Conservation (phyloP, 2,888 invertebrate species). For the Ophioninae sp. region DNA sequence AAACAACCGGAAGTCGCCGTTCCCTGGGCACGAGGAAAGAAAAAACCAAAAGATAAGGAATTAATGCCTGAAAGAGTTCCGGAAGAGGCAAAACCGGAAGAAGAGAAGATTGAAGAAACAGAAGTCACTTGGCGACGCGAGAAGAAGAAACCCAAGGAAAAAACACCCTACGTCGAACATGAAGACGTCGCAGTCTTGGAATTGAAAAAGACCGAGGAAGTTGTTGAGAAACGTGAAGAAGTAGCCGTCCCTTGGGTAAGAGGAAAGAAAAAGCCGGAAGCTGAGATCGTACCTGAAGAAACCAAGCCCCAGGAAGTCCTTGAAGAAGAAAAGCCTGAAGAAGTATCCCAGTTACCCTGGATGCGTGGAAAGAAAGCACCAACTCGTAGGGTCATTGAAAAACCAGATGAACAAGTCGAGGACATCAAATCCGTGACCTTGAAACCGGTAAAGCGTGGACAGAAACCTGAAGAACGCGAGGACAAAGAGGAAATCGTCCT, state of each 20-base stretch:
- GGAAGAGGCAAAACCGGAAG: slow-evolving; percentile 48
- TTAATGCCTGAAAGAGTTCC: slow-evolving; percentile 57
- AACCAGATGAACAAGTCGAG: slow-evolving; percentile 67
- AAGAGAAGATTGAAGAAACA: slow-evolving; percentile 64
- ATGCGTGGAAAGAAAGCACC: slow-evolving; percentile 63
- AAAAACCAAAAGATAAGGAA: slow-evolving; percentile 72
- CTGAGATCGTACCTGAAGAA: slow-evolving; percentile 52
- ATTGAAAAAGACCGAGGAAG: slow-evolving; percentile 53
- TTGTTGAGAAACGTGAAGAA: slow-evolving; percentile 63
- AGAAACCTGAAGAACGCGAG: slow-evolving; percentile 76
- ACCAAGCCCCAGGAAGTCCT: slow-evolving; percentile 57
- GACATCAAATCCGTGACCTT: slow-evolving; percentile 67
- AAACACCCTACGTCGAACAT: slow-evolving; percentile 66
- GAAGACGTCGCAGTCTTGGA: slow-evolving; percentile 68
- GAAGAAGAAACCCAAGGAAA: slow-evolving; percentile 64
- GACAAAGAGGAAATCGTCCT: slow-evolving; percentile 74
- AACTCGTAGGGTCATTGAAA: slow-evolving; percentile 66
- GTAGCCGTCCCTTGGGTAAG: slow-evolving; percentile 70
- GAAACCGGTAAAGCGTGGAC: slow-evolving; percentile 64
- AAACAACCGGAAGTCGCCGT: slow-evolving; percentile 69
- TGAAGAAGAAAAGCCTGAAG: slow-evolving; percentile 65
- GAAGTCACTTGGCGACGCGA: slow-evolving; percentile 67
- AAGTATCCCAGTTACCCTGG: slow-evolving; percentile 66
- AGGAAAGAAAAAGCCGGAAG: slow-evolving; percentile 63
- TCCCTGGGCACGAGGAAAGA: slow-evolving; percentile 71